A percentile compares a stretch with the other conserved stretches of the same genome.
These are phyloP conservation scores for Eulacestoma nigropectus DNA, from an alignment of 2,113 vertebrate genomes.

Conservation along the genomic window DNA sequence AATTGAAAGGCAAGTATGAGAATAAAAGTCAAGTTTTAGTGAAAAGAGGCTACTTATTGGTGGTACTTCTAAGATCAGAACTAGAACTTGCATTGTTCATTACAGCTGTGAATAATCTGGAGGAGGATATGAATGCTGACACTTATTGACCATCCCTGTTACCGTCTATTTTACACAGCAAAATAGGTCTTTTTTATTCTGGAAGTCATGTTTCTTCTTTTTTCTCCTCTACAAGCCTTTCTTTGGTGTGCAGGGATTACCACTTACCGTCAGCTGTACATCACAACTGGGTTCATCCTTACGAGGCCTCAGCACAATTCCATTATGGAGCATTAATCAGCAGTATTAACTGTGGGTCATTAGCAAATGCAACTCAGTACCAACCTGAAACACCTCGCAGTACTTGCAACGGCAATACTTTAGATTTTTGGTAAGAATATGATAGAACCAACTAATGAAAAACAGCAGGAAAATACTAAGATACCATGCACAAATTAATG, in stretches of 20 bases:
- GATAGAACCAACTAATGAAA: not conserved
- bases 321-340: not conserved
- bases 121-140: not conserved
- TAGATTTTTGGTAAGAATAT: not conserved
- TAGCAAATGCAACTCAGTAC: not conserved
- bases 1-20: not conserved
- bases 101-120: not conserved
- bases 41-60: not conserved
- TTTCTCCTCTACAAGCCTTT: not conserved
- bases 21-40: not conserved
- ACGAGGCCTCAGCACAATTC: not conserved
- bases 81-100: not conserved
- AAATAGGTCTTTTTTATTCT: not conserved
- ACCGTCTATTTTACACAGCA: not conserved
- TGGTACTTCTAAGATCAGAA: not conserved
- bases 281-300: not conserved
- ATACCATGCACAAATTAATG: not conserved
- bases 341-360: not conserved
- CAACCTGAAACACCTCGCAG: not conserved
- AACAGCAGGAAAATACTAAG: not conserved
- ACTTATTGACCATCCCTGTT: not conserved
- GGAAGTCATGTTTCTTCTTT: not conserved
- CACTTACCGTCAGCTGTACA: not conserved
- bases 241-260: not conserved
- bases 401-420: not conserved